Evolutionary conservation across 2,888 invertebrate genomes (phyloP).

Genomic region (Sinelater perroti): DNA sequence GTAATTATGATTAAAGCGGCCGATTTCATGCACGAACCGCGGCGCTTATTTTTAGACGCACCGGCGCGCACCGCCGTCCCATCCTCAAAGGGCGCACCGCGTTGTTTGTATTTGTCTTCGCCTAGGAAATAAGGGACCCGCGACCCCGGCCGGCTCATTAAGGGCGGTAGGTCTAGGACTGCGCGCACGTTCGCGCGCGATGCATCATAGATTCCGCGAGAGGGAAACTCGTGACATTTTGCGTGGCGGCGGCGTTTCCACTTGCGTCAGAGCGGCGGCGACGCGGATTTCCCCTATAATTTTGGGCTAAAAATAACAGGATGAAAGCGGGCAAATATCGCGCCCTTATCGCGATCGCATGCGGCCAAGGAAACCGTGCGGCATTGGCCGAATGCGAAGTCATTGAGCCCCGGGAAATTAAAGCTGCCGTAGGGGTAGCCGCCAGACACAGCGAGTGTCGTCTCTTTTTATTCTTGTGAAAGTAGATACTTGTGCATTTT

Average conservation of each 20-base stretch:
- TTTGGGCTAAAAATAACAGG: slow-evolving; percentile 33
- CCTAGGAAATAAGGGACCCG: neutral
- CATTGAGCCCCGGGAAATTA: slow-evolving; percentile 23
- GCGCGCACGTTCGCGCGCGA: neutral
- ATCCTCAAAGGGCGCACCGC: slow-evolving; percentile 1
- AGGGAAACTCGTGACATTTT: slow-evolving; percentile 26
- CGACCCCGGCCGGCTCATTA: neutral
- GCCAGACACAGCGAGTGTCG: too few species aligned
- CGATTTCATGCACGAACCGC: slow-evolving; percentile 11
- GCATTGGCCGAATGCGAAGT: slow-evolving; percentile 16
- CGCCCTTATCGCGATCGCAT: slow-evolving; percentile 31
- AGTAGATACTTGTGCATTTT: too few species aligned
- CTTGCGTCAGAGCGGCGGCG: slow-evolving; percentile 27
- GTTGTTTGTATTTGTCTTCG: slow-evolving; percentile 9
- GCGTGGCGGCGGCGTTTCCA: slow-evolving; percentile 8
- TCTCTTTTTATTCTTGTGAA: too few species aligned
- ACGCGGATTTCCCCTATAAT: slow-evolving; percentile 21
- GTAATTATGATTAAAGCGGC: slow-evolving; percentile 7
- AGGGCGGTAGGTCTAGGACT: neutral
- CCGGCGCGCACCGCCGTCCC: neutral
- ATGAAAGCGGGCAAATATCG: slow-evolving; percentile 31
- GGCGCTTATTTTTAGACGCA: slow-evolving; percentile 5
- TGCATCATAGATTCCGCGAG: slow-evolving; percentile 6
- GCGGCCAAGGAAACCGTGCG: slow-evolving; percentile 7
- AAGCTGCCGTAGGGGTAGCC: too few species aligned